phyloP scores from a whole-genome alignment of 2,113 vertebrate species.

The Actinemys pallida region DNA sequence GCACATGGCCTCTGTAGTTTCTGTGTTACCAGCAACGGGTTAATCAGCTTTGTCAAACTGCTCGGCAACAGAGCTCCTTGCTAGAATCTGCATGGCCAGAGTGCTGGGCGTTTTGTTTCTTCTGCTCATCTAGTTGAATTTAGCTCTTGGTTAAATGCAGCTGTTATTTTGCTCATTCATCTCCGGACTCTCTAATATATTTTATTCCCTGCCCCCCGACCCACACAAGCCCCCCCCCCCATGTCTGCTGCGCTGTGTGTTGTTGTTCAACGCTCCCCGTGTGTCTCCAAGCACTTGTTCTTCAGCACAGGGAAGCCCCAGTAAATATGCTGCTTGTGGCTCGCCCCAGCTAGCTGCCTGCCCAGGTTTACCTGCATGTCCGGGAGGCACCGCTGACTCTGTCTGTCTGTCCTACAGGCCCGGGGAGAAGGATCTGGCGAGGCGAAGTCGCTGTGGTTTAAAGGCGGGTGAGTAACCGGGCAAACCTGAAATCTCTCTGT shows the following conservation, averaged over 20 bases:
- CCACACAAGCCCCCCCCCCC: not conserved
- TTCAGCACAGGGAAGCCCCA: rapidly evolving
- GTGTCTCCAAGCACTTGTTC: not conserved
- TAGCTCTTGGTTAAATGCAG: not conserved
- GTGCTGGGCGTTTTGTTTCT: too few species aligned
- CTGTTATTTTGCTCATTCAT: not conserved
- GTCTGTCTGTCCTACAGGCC: conserved; percentile 81
- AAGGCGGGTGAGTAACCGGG: conserved; percentile 90
- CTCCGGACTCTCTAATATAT: not conserved
- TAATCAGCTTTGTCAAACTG: rapidly evolving
- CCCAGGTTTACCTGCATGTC: not conserved
- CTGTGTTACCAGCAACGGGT: not conserved
- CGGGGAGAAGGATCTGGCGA: conserved; percentile 90
- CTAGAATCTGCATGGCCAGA: not conserved
- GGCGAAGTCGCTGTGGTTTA: conserved; percentile 94
- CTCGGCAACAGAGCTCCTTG: not conserved
- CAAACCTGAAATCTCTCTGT: not conserved
- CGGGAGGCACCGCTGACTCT: not conserved
- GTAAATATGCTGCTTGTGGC: not conserved
- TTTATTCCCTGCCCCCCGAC: not conserved
- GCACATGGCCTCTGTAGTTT: not conserved
- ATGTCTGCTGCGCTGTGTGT: not conserved
- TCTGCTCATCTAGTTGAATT: not conserved
- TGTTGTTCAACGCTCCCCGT: rapidly evolving
- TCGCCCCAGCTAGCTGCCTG: not conserved